A percentile compares a stretch with the other conserved stretches of the same genome.
Evolutionary conservation across 2,113 vertebrate genomes (phyloP).

Genomic region (Macquaria australasica): DNA sequence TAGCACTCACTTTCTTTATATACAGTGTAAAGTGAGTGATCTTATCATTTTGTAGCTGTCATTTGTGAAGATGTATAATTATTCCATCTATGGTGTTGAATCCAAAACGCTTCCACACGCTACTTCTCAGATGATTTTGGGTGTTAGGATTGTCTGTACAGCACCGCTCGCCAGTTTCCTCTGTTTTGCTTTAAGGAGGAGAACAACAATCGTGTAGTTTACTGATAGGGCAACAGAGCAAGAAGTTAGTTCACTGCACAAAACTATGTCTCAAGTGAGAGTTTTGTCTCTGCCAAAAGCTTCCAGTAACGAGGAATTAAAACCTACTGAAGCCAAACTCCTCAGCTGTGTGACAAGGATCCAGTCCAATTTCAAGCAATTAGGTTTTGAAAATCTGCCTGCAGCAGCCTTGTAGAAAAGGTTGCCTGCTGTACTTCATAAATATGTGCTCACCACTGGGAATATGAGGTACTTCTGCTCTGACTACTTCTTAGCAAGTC

Average conservation of each 20-base stretch:
- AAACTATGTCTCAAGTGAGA: background rate
- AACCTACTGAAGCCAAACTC: slow-evolving; percentile 18
- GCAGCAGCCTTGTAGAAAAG: slow-evolving; percentile 22
- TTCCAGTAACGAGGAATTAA: slow-evolving; percentile 12
- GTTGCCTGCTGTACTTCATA: slow-evolving; percentile 24
- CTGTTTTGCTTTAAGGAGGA: background rate
- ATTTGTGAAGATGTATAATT: background rate
- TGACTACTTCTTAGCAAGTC: background rate
- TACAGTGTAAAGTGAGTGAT: background rate
- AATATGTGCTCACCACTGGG: slow-evolving; percentile 21
- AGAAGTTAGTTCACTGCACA: background rate
- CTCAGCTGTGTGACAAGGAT: slow-evolving; percentile 34
- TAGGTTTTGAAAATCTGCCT: slow-evolving; percentile 29
- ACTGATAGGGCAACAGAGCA: background rate
- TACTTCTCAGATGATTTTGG: background rate
- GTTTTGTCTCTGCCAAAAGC: slow-evolving; percentile 21
- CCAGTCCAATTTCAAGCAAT: slow-evolving; percentile 53
- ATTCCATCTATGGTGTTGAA: background rate
- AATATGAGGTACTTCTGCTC: slow-evolving; percentile 3
- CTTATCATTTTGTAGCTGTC: background rate
- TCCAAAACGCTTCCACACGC: background rate
- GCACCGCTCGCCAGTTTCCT: background rate
- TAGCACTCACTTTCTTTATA: background rate
- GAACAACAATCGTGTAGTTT: background rate
- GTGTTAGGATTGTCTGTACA: background rate